A percentile compares a stretch with the other conserved stretches of the same genome.
These are phyloP conservation scores for Alectura lathami DNA, from an alignment of 2,113 vertebrate genomes.

Conservation along the genomic window DNA sequence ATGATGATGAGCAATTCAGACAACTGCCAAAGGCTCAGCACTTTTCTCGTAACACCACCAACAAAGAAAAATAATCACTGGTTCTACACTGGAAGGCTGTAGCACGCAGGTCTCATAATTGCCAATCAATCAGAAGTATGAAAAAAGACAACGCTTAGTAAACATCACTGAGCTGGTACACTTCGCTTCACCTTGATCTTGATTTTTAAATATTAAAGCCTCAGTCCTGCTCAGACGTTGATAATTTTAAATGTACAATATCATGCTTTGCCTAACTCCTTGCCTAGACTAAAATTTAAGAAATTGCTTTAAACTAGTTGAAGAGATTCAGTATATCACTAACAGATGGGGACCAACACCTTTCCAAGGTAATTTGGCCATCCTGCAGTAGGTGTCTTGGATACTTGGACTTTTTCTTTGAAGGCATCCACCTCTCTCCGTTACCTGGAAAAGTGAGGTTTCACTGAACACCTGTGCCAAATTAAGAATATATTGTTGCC, in stretches of 20 bases:
- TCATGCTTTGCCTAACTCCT: not conserved
- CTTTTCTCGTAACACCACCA: not conserved
- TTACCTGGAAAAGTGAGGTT: not conserved
- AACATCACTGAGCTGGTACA: not conserved
- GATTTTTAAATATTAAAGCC: not conserved
- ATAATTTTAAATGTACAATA: not conserved
- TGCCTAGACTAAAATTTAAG: not conserved
- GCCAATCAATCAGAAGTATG: not conserved
- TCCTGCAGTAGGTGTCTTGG: not conserved
- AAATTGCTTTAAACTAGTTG: not conserved
- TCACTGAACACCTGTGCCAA: not conserved
- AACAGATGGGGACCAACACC: not conserved
- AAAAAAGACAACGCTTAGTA: not conserved
- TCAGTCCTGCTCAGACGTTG: not conserved
- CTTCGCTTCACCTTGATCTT: not conserved
- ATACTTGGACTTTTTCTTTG: not conserved
- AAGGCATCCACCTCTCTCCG: not conserved
- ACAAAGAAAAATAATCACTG: not conserved
- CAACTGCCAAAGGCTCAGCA: not conserved
- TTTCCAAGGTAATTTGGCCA: not conserved
- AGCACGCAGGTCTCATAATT: not conserved
- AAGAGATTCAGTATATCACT: not conserved
- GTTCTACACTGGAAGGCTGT: not conserved
- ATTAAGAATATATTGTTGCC: not conserved
- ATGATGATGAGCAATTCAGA: constrained; percentile 11